Percentiles rank a stretch among this genome's conserved stretches.
Evolutionary conservation across 2,797 vertebrate genomes (phyloP).

Genomic region (Sebastes melanostomus): DNA sequence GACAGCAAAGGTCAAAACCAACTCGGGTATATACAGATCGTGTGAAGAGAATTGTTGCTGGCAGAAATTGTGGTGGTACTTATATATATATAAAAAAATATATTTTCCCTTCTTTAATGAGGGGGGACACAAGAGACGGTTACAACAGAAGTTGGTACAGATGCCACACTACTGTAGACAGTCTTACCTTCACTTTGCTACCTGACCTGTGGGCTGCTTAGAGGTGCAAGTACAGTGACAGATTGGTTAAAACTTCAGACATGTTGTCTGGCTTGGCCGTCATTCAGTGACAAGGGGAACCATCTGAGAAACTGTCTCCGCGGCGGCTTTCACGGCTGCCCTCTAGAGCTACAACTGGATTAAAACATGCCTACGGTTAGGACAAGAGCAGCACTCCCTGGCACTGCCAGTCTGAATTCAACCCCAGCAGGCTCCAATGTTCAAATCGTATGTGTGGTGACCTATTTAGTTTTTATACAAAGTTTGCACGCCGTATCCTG

Average conservation of each 20-base stretch:
- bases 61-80: conserved; percentile 21
- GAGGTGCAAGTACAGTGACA: conserved; percentile 77
- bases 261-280: conserved; percentile 45
- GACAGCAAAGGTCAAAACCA: conserved; percentile 18
- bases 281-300: conserved; percentile 26
- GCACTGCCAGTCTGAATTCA: conserved; percentile 57
- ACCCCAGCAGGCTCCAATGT: conserved; percentile 68
- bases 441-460: conserved; percentile 54
- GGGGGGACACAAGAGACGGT: conserved; percentile 64
- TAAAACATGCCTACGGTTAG: conserved; percentile 35
- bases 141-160: conserved; percentile 70
- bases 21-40: conserved; percentile 13
- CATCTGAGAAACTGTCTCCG: conserved; percentile 50
- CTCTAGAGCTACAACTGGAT: conserved; percentile 22
- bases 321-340: conserved; percentile 35
- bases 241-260: conserved; percentile 63
- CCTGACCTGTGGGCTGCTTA: conserved; percentile 78
- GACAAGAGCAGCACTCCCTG: conserved; percentile 45
- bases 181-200: conserved; percentile 84
- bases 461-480: conserved; percentile 46
- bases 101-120: conserved; percentile 54
- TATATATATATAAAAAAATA: background rate
- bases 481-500: conserved; percentile 23
- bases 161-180: conserved; percentile 72
- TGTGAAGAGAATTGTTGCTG: conserved; percentile 20